Percentiles rank a stretch among this genome's conserved stretches.
phyloP scores from a whole-genome alignment of 2,113 vertebrate genomes.

The Erythrolamprus reginae region DNA sequence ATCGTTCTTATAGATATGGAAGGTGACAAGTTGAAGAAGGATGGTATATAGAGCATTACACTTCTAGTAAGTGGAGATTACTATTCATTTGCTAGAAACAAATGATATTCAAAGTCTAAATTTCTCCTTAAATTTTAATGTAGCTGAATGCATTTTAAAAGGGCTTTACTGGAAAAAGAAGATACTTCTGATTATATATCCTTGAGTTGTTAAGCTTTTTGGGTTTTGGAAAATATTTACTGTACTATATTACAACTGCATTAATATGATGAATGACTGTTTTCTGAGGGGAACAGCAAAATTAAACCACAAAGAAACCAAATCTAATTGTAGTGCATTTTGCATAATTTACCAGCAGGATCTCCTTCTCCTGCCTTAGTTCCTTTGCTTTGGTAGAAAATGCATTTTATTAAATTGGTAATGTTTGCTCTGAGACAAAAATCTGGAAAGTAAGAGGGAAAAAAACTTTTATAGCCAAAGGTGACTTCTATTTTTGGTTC shows the following conservation, averaged over 20 bases:
- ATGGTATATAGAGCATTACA: background rate
- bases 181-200: slow-evolving; percentile 29
- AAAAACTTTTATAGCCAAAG: background rate
- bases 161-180: slow-evolving; percentile 15
- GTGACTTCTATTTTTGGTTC: background rate
- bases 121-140: slow-evolving; percentile 31
- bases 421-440: slow-evolving; percentile 8
- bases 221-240: slow-evolving; percentile 52
- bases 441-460: rapidly evolving
- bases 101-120: slow-evolving; percentile 26
- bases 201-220: slow-evolving; percentile 43
- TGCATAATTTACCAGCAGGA: slow-evolving; percentile 44
- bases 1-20: background rate
- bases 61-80: background rate
- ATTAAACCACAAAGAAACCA: slow-evolving; percentile 55
- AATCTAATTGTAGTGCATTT: slow-evolving; percentile 45
- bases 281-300: slow-evolving; percentile 51
- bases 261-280: slow-evolving; percentile 54
- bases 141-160: slow-evolving; percentile 26
- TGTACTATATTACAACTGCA: slow-evolving; percentile 47
- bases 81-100: slow-evolving; percentile 5
- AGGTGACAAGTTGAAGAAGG: background rate
- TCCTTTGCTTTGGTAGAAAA: slow-evolving; percentile 23
- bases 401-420: slow-evolving; percentile 15
- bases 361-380: slow-evolving; percentile 26